Percentiles rank a stretch among this genome's conserved stretches.
These are phyloP conservation scores for Hyphantria cunea DNA, from an alignment of 1,140 invertebrate genomes.

Conservation along the genomic window DNA sequence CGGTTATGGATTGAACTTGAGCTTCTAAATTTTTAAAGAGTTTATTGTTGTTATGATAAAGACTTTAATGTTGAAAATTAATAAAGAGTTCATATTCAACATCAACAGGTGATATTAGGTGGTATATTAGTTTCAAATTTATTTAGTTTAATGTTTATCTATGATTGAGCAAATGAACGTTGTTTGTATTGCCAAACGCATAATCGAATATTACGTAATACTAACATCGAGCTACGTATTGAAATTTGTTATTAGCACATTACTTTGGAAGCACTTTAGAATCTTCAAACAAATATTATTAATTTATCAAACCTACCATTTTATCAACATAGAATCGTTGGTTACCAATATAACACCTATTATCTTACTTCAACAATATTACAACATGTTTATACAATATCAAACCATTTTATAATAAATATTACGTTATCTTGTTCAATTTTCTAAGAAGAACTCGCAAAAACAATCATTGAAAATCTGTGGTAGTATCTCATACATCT, in stretches of 20 bases:
- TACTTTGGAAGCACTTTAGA: slow-evolving; percentile 46
- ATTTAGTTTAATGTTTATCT: neutral
- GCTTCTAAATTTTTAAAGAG: neutral
- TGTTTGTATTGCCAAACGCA: neutral
- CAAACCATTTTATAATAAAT: slow-evolving; percentile 9
- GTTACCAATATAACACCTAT: slow-evolving; percentile 55
- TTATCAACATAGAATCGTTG: slow-evolving; percentile 1
- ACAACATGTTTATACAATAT: slow-evolving; percentile 15
- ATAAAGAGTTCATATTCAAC: slow-evolving; percentile 1
- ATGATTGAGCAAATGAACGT: slow-evolving; percentile 23
- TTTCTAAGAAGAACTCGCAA: neutral
- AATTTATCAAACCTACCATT: slow-evolving; percentile 2
- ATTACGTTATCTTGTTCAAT: slow-evolving; percentile 4
- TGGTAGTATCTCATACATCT: slow-evolving; percentile 46
- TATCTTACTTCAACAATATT: slow-evolving; percentile 27
- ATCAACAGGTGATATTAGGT: slow-evolving; percentile 34
- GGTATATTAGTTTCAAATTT: slow-evolving; percentile 39
- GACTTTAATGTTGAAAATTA: slow-evolving; percentile 10
- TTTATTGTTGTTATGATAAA: neutral
- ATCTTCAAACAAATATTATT: slow-evolving; percentile 19
- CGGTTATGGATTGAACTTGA: neutral
- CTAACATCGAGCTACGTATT: slow-evolving; percentile 4
- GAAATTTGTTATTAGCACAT: slow-evolving; percentile 3
- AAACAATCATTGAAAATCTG: slow-evolving; percentile 39
- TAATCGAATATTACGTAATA: neutral